Evolutionary conservation across 2,888 invertebrate species (phyloP), one percentile per base, ranked within the genome.

Genomic region (Archaeoteleia sp.): DNA sequence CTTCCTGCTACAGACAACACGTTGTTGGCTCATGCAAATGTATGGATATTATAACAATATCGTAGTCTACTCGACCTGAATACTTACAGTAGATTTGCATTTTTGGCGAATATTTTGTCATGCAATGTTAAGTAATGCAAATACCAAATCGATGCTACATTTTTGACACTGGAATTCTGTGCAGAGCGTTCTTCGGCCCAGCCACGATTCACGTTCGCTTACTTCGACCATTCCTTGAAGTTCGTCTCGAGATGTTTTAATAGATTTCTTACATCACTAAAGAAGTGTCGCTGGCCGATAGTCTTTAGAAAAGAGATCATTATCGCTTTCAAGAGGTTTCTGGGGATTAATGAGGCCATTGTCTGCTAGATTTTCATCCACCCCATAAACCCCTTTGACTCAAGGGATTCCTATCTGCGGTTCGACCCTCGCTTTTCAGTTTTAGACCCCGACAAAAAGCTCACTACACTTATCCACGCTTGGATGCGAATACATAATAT

Each of bases 291-390:
- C 53, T 10, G 30, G 53, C 65, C 58, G 58, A 58, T 58, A 58
- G 65, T 65, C 57, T 58, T 58, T 53, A 43, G 43, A 53, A 67
- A 23, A 57, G 49, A 57, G 70, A 67, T 67, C 65, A 60, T 71
- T 67, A 67, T 65, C 67, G 53, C 57, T 70, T 67, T 54, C 60
- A 70, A 63, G 67, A 75, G 77, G 75, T 75, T 74, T 74, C 70
- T 71, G 73, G 78, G 78, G 77, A 78, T 80, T 79, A 80, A 80
- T 79, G 76, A 78, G 75, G 61, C 74, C 74, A 81, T 81, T 81
- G 81, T 81, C 79, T 78, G 75, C 54, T 73, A 76, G 72, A 74
- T 77, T 78, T 78, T 74, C 74, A 73, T 77, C 74, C 78, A 73
- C 78, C 69, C 79, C 80, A 80, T 80, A 80, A 79, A 80, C 74